These are phyloP conservation scores for Galendromus occidentalis DNA, from an alignment of 1,140 invertebrate species.

Conservation along the genomic window DNA sequence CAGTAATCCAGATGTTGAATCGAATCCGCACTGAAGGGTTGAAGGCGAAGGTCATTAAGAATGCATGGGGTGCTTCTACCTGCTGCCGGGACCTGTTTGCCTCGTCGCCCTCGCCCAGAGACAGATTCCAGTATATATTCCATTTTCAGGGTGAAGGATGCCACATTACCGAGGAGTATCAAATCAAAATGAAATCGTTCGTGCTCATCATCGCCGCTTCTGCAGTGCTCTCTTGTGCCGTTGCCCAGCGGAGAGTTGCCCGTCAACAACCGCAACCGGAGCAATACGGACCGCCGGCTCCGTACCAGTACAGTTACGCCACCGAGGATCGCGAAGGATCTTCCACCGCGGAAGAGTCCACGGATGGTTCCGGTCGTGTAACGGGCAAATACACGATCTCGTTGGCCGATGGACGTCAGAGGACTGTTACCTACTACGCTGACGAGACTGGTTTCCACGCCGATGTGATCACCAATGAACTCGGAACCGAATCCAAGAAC, in stretches of 20 bases:
- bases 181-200: not conserved
- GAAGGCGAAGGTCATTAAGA: too few relatives aligned
- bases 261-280: not conserved
- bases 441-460: constrained; percentile 1
- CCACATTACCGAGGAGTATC: not conserved
- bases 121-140: too few relatives aligned
- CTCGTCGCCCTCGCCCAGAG: too few relatives aligned
- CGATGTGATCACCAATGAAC: constrained; percentile 10
- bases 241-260: not conserved
- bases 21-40: too few relatives aligned
- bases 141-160: not conserved
- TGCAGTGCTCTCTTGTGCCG: not conserved
- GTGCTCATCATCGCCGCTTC: not conserved
- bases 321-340: constrained; percentile 4
- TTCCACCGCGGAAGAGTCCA: constrained; percentile 14
- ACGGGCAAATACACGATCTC: constrained; percentile 17
- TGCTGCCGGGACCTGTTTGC: too few relatives aligned
- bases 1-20: too few relatives aligned
- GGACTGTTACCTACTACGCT: not conserved
- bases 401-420: constrained; percentile 9
- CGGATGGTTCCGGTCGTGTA: constrained; percentile 12
- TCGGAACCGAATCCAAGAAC: constrained; percentile 8
- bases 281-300: not conserved
- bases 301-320: constrained; percentile 5
- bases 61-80: too few relatives aligned